These are phyloP conservation scores for Pagetopsis macropterus DNA, from an alignment of 2,797 vertebrate species.

Conservation along the genomic window DNA sequence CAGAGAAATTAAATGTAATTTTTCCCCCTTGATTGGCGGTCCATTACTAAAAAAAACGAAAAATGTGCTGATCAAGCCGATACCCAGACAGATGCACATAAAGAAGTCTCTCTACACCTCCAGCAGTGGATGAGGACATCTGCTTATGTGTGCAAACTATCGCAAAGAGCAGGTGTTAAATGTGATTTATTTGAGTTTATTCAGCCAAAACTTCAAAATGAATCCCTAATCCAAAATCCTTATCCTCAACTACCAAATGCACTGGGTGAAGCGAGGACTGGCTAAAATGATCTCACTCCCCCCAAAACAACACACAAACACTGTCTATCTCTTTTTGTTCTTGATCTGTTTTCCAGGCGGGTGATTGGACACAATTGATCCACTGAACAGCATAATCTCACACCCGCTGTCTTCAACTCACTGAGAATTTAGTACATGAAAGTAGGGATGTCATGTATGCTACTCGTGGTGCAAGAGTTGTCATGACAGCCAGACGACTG, in stretches of 20 bases:
- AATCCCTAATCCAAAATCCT: slow-evolving; percentile 64
- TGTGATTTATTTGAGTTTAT: slow-evolving; percentile 15
- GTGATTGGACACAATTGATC: slow-evolving; percentile 66
- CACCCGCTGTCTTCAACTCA: slow-evolving; percentile 18
- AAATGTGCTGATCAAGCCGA: no score
- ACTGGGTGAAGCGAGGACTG: slow-evolving; percentile 36
- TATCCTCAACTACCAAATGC: slow-evolving; percentile 56
- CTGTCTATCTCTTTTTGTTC: not conserved
- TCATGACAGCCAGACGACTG: slow-evolving; percentile 28
- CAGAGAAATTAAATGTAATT: no score
- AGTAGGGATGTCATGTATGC: slow-evolving; percentile 14
- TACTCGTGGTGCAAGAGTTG: slow-evolving; percentile 17
- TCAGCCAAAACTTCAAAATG: slow-evolving; percentile 53
- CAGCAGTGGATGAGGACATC: slow-evolving; percentile 4
- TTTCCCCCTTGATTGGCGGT: no score
- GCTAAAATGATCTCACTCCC: slow-evolving; percentile 41
- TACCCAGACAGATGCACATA: no score
- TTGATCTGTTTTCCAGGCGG: slow-evolving; percentile 54
- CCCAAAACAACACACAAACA: slow-evolving; percentile 16
- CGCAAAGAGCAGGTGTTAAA: slow-evolving; percentile 26
- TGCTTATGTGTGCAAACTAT: slow-evolving; percentile 13
- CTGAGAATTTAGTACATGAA: slow-evolving; percentile 35
- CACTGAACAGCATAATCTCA: slow-evolving; percentile 63
- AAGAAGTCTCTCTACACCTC: no score
- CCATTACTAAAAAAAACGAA: no score